A percentile compares a stretch with the other conserved stretches of the same genome.
phyloP scores from a whole-genome alignment of 2,113 vertebrate genomes.

The Pelusios castaneus region DNA sequence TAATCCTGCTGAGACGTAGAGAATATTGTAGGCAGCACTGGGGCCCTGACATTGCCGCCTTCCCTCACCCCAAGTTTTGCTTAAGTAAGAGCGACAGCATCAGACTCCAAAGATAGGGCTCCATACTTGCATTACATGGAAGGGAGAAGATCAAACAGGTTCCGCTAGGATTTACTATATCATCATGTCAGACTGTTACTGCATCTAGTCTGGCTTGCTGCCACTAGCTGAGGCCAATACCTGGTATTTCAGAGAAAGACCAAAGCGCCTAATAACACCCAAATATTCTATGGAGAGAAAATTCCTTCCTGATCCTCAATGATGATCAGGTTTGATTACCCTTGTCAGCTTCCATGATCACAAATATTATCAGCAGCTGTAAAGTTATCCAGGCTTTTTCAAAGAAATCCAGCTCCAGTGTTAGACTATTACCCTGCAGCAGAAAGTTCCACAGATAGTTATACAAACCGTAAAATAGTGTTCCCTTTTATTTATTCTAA shows the following conservation, averaged over 20 bases:
- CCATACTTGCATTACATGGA: background rate
- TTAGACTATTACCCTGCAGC: background rate
- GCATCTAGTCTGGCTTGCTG: background rate
- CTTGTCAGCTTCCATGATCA: background rate
- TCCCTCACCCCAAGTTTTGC: background rate
- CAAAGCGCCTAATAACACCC: background rate
- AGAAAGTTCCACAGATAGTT: background rate
- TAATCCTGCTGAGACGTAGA: background rate
- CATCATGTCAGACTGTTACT: background rate
- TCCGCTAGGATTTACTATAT: background rate
- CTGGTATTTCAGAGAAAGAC: background rate
- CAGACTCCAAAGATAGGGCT: accelerated
- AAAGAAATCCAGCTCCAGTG: background rate
- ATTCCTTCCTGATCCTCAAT: background rate
- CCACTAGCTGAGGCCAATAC: accelerated
- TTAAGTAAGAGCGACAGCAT: background rate
- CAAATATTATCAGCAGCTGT: background rate
- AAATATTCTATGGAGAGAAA: background rate
- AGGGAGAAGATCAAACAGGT: background rate
- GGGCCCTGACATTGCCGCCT: background rate
- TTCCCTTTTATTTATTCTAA: background rate
- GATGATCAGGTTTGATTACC: background rate
- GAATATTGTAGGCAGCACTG: background rate
- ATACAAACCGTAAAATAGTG: accelerated
- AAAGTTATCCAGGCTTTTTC: background rate